Percentiles rank a stretch among this genome's conserved stretches.
These are phyloP conservation scores for Mythimna loreyi DNA, from an alignment of 2,888 invertebrate species.

Conservation along the genomic window DNA sequence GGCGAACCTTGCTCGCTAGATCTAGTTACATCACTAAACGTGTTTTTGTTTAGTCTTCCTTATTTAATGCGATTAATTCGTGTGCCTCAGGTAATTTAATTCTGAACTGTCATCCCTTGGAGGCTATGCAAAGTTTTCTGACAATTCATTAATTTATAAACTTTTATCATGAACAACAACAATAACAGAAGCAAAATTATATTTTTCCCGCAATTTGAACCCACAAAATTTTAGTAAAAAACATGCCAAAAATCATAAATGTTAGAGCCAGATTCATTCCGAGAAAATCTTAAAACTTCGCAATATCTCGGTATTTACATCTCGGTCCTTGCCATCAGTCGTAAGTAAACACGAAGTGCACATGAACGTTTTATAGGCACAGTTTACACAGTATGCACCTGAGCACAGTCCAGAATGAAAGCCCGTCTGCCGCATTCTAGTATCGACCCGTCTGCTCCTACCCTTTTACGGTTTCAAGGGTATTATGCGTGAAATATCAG, in stretches of 20 bases:
- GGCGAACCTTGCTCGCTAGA: conserved; percentile 51
- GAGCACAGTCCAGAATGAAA: conserved; percentile 67
- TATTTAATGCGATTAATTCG: conserved; percentile 37
- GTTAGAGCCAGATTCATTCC: neutral
- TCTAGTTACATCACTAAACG: conserved; percentile 60
- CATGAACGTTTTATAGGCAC: conserved; percentile 21
- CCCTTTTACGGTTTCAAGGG: conserved; percentile 60
- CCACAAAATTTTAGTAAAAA: neutral
- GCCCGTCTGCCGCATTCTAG: conserved; percentile 66
- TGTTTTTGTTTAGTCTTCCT: conserved; percentile 51
- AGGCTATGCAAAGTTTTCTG: neutral
- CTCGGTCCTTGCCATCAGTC: neutral
- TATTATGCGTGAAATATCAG: conserved; percentile 42
- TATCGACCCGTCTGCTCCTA: conserved; percentile 68
- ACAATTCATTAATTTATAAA: neutral
- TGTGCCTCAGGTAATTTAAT: conserved; percentile 3
- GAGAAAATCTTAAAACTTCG: neutral
- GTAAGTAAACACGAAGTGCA: conserved; percentile 25
- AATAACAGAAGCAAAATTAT: no score
- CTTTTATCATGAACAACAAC: neutral
- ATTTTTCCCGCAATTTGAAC: no score
- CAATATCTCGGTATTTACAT: neutral
- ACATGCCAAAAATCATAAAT: neutral
- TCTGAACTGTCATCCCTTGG: neutral
- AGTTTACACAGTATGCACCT: conserved; percentile 51